Base-by-base conservation (phyloP, 1,140 invertebrate genomes). In the Pseudachorutes palmiensis region DNA sequence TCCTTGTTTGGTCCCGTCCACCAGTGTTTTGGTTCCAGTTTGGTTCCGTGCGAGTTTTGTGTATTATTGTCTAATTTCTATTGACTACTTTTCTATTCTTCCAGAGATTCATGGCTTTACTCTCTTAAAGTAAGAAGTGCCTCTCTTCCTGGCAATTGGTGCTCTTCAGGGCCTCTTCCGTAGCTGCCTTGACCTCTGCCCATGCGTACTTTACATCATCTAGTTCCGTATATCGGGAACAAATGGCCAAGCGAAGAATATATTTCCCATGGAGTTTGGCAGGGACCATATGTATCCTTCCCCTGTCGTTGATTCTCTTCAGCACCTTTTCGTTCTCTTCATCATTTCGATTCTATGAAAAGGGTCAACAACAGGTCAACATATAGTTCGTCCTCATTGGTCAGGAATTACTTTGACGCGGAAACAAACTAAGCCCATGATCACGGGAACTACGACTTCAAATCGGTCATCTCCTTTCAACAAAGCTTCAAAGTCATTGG, bases 341-440 rank as follows among this genome's bases (percentile, higher is more conserved):
- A 84, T 72, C 61, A 14, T 2, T 41, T 29, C 45, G 41, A 26
- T 41, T 41, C 61, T 63, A 63, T n/a, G 28, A 45, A 24, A 61
- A 57, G n/a, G n/a, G 5, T 61, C 59, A 61, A 24, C n/a, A n/a
- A n/a, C n/a, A 61, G 29, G 29, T 55, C 24, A 16, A 26, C 12
- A 29, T 29, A 60, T 29, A 32, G 22, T 55, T 55, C 5, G 58
- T 60, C 16, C 32, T 55, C 33, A 55, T 59, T 19, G n/a, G 1
- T 9, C 30, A 5, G n/a, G 69, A 55, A 3, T 67, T 79, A 88
- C 87, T 82, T 95, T 97, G 1, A 97, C 76, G 67, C 92, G 84
- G 80, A 97, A 98, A 77, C 94, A 98, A 60, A 97, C 93, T 1
- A 98, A 80, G 2, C 93, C 95, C 83, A 98, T 85, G 22, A 88